phyloP scores from a whole-genome alignment of 2,113 vertebrate species.

The Labeo rohita region DNA sequence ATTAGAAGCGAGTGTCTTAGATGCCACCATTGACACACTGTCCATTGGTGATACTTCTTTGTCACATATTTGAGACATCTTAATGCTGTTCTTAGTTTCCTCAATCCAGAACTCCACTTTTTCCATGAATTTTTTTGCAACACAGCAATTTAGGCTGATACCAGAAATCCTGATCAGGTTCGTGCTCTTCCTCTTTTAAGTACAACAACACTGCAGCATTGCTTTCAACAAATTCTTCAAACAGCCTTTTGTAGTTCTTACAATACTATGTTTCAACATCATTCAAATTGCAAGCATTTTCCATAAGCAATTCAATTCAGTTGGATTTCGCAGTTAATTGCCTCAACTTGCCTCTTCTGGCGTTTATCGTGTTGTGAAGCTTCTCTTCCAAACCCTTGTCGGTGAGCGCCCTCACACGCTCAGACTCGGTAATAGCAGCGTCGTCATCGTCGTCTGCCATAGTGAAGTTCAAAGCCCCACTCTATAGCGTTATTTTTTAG shows the following conservation, averaged over 20 bases:
- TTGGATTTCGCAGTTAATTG: background rate
- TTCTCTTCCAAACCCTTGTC: slow-evolving; percentile 1
- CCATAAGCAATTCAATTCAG: background rate
- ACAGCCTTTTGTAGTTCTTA: background rate
- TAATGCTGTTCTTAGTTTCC: background rate
- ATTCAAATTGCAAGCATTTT: background rate
- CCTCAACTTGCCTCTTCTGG: slow-evolving; percentile 1
- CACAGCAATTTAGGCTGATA: background rate
- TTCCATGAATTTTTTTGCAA: background rate
- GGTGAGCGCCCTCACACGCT: background rate
- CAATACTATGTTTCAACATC: background rate
- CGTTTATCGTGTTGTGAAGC: background rate
- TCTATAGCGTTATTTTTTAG: too few species aligned
- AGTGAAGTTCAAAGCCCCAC: too few species aligned
- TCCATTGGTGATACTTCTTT: background rate
- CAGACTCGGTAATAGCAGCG: background rate
- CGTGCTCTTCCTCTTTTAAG: background rate
- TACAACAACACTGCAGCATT: background rate
- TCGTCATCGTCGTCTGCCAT: background rate
- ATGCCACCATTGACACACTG: background rate
- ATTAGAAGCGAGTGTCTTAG: background rate
- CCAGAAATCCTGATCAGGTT: background rate
- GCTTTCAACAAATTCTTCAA: background rate
- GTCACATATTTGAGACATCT: background rate
- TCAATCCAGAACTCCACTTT: background rate